These are phyloP conservation scores for Latrodectus geometricus DNA, from an alignment of 1,140 invertebrate species.

Conservation along the genomic window DNA sequence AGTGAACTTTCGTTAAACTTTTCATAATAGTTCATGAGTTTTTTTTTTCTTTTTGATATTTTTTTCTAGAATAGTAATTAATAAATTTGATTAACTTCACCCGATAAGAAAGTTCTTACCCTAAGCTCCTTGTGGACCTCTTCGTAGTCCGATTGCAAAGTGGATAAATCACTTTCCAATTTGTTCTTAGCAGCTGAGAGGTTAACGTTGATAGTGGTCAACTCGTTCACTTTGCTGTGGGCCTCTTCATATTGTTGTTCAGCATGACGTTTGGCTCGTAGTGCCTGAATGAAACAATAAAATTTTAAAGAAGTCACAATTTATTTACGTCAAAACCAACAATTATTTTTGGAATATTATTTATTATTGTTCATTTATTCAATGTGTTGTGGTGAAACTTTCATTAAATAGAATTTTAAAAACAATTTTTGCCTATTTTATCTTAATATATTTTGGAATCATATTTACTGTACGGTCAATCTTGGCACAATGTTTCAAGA, in stretches of 20 bases:
- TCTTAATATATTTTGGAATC: too few relatives aligned
- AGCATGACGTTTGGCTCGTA: constrained; percentile 87
- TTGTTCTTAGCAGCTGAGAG: constrained; percentile 89
- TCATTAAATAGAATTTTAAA: too few relatives aligned
- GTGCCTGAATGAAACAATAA: constrained; percentile 70
- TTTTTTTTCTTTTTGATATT: too few relatives aligned
- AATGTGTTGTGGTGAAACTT: too few relatives aligned
- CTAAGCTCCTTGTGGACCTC: constrained; percentile 94
- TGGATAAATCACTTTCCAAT: constrained; percentile 90
- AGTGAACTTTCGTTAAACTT: too few relatives aligned
- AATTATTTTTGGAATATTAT: neutral
- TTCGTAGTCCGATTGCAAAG: constrained; percentile 91
- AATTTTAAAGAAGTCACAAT: neutral
- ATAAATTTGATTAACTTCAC: too few relatives aligned
- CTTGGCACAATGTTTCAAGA: too few relatives aligned
- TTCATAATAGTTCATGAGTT: too few relatives aligned
- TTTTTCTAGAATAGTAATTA: too few relatives aligned
- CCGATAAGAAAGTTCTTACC: constrained; percentile 72
- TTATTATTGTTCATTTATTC: too few relatives aligned
- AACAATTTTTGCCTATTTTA: too few relatives aligned
- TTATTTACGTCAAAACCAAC: neutral
- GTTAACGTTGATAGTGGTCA: constrained; percentile 94
- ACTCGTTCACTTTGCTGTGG: constrained; percentile 87
- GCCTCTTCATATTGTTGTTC: constrained; percentile 92
- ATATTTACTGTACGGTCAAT: too few relatives aligned